These are phyloP conservation scores for Tapera naevia DNA, from an alignment of 2,797 vertebrate genomes.

Conservation along the genomic window DNA sequence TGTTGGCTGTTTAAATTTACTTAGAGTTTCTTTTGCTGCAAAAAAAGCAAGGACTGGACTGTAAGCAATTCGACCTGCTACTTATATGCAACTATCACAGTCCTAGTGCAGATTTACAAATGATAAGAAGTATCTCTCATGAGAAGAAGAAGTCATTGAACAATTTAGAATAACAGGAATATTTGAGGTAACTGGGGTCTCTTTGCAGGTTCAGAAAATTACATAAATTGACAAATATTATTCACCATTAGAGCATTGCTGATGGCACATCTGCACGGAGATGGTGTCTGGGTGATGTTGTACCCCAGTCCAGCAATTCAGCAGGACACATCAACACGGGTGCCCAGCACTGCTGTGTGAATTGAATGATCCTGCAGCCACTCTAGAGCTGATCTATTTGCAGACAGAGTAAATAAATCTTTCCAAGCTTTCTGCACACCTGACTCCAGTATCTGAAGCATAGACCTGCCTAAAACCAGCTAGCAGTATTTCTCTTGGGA, in stretches of 20 bases:
- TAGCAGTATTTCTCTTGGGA: background rate
- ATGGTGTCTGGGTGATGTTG: background rate
- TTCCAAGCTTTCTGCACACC: background rate
- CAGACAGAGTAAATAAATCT: background rate
- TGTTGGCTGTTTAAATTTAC: background rate
- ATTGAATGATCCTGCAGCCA: background rate
- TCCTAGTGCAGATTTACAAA: background rate
- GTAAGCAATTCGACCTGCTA: background rate
- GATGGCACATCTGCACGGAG: background rate
- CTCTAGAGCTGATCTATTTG: background rate
- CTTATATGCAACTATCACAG: background rate
- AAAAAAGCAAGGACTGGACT: background rate
- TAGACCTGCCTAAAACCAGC: background rate
- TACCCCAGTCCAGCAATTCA: too few relatives aligned
- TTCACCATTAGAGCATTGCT: background rate
- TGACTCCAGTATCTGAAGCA: background rate
- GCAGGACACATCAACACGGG: rapidly evolving
- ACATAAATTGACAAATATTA: background rate
- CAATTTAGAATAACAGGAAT: background rate
- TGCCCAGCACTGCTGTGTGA: rapidly evolving
- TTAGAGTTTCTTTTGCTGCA: background rate
- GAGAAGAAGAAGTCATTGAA: background rate
- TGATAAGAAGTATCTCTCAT: background rate
- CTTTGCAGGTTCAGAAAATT: background rate
- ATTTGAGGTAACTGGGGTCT: background rate